These are phyloP conservation scores for Ctenodactylus gundi DNA, from an alignment of 2,113 vertebrate genomes.

Conservation along the genomic window DNA sequence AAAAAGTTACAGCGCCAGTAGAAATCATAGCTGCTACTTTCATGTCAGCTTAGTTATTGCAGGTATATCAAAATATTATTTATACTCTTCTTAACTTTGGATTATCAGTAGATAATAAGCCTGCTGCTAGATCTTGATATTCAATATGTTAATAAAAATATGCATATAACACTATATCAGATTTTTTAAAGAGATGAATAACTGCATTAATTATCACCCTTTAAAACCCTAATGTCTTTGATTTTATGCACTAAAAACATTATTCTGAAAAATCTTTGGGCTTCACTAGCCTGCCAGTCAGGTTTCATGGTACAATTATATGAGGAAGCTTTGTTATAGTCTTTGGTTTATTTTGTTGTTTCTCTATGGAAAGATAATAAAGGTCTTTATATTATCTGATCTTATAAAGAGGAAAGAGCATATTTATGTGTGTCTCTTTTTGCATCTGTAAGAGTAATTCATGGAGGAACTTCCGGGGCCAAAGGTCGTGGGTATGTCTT, in stretches of 20 bases:
- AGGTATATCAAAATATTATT: constrained; percentile 6
- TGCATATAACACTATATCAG: not conserved
- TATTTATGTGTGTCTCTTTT: not conserved
- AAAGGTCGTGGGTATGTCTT: not conserved
- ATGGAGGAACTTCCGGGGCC: not conserved
- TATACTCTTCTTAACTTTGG: not conserved
- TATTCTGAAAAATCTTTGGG: not conserved
- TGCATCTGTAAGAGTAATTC: not conserved
- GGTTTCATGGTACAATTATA: not conserved
- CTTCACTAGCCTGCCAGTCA: not conserved
- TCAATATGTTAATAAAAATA: not conserved
- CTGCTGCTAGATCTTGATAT: not conserved
- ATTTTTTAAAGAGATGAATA: not conserved
- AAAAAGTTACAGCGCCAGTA: not conserved
- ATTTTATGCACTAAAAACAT: not conserved
- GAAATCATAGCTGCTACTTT: not conserved
- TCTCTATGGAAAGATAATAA: not conserved
- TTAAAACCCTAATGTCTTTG: not conserved
- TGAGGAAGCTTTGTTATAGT: not conserved
- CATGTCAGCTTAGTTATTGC: not conserved
- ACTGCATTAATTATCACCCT: not conserved
- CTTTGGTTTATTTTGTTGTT: not conserved
- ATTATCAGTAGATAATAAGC: not conserved
- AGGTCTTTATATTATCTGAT: not conserved
- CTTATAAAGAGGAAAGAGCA: not conserved